Conservation (phyloP, 2,888 invertebrate genomes). For the Lamellibrachia satsuma region DNA sequence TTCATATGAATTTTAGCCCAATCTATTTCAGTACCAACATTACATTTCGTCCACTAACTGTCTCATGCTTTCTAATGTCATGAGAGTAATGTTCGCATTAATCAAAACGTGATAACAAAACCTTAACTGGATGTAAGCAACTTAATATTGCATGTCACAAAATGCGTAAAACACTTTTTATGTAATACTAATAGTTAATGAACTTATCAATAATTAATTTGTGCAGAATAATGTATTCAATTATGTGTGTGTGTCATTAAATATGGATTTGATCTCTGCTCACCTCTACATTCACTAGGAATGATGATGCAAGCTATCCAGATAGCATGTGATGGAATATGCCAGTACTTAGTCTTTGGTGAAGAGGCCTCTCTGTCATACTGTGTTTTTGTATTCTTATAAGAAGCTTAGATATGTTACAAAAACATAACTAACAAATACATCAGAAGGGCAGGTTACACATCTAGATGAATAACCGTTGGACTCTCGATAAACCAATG, state of each 20-base stretch:
- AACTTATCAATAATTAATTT: not conserved
- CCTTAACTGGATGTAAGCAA: no score
- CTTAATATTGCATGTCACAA: not conserved
- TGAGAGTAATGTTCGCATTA: no score
- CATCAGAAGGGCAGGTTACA: no score
- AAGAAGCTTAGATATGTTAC: no score
- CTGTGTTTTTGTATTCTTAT: not conserved
- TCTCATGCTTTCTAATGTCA: no score
- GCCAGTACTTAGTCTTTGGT: not conserved
- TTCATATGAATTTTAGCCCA: no score
- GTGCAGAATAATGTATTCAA: not conserved
- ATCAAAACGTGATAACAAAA: no score
- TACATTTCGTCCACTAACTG: no score
- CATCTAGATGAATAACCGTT: no score
- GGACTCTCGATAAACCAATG: no score
- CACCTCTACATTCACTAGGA: not conserved
- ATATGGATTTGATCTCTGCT: not conserved
- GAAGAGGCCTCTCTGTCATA: not conserved
- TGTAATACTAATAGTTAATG: not conserved
- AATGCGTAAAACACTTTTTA: not conserved
- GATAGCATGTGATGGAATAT: not conserved
- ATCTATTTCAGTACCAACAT: no score
- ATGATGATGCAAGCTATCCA: not conserved
- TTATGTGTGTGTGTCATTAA: not conserved
- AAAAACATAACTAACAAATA: no score